These are phyloP conservation scores for Philonicus albiceps DNA, from an alignment of 2,888 invertebrate genomes.

Conservation along the genomic window DNA sequence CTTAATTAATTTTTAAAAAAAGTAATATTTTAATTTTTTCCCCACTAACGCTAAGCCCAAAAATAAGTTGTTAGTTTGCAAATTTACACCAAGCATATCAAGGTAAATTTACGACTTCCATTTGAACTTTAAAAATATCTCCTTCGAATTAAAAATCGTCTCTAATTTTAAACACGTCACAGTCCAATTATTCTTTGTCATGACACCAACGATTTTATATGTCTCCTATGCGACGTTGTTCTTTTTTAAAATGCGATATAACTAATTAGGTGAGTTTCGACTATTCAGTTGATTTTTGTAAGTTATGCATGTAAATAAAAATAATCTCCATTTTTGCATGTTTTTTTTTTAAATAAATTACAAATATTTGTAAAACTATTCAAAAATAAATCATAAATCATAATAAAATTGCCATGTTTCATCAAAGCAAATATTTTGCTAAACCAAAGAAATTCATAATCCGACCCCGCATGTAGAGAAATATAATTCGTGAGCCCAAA, in stretches of 20 bases:
- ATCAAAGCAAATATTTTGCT: no score
- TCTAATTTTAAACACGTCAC: neutral
- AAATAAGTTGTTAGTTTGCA: neutral
- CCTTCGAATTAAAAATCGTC: neutral
- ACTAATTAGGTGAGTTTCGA: neutral
- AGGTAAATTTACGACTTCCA: neutral
- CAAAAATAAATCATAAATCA: neutral
- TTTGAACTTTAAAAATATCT: neutral
- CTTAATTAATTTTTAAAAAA: neutral
- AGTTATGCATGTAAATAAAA: no score
- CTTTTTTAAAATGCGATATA: neutral
- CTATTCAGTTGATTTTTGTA: neutral
- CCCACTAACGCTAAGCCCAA: neutral
- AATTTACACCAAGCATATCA: neutral
- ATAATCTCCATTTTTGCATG: no score
- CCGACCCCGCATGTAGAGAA: no score
- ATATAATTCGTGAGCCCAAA: no score
- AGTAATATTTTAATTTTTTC: neutral
- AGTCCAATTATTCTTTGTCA: neutral
- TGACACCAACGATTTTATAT: neutral
- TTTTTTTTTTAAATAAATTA: neutral
- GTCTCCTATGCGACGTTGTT: neutral
- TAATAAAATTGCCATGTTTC: no score
- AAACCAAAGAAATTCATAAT: no score
- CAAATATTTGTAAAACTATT: neutral